Base-by-base conservation (phyloP, 1,140 invertebrate genomes). In the Sycobia sp. region DNA sequence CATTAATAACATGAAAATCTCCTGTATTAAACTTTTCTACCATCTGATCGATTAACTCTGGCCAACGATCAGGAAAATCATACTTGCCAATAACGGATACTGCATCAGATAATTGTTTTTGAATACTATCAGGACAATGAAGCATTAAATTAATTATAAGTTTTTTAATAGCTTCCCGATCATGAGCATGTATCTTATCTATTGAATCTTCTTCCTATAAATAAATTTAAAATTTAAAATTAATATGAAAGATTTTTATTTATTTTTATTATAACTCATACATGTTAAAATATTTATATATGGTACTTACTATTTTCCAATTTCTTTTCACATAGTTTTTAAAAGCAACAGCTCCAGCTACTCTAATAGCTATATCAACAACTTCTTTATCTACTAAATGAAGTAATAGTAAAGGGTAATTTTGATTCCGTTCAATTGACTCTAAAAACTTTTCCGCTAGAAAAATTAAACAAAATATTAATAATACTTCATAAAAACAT, bases 251-350 rank as follows among this genome's bases (percentile, higher is more conserved):
- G 29, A 32, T 32, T 32, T 32, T 23, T 27, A 32, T 44, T 18
- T 10, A 36, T 55, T 55, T n/a, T 36, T n/a, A 49, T 22, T 50
- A 32, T 32, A 32, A 50, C 10, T 9, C 2, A 29, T 47, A 47
- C 11, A 58, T 14, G 50, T 20, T n/a, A 25, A 18, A 32, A 36
- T 16, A n/a, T 32, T 34, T 47, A 18, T 38, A 51, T 9, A 20
- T 14, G 59, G 66, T 69, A 86, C 87, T 84, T 84, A 95, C 92
- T 70, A 92, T 84, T 83, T 87, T 86, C 97, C 97, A 99, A 82
- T 98, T 96, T 56, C 94, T 84, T 79, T 97, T 98, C 7, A 98
- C 88, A 78, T 91, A 97, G 80, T 99, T 99, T 79, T 99, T 99
- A 73, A 99, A 97, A 14, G 92, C 90, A 69, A 99, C 90, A 43